These are phyloP conservation scores for Equus quagga DNA, from an alignment of 2,113 vertebrate species.

Conservation along the genomic window DNA sequence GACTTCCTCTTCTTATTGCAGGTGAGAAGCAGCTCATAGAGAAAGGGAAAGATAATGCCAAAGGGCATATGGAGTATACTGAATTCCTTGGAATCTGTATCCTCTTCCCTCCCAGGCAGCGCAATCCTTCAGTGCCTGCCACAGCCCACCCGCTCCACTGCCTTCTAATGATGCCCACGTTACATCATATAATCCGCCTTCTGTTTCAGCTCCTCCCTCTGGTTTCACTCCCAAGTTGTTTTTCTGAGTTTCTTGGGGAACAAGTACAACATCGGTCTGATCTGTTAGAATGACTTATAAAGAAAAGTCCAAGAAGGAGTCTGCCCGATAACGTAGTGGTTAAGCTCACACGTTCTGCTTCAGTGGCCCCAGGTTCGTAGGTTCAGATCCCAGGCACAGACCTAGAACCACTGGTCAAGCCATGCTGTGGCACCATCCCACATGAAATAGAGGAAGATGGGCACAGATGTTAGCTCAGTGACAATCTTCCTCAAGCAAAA, in stretches of 20 bases:
- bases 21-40: constrained; percentile 24
- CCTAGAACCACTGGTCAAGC: too few relatives aligned
- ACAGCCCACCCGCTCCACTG: background rate
- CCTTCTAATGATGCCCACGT: background rate
- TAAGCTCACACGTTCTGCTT: too few relatives aligned
- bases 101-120: background rate
- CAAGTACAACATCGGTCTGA: background rate
- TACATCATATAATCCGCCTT: background rate
- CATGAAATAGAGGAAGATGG: too few relatives aligned
- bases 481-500: too few relatives aligned
- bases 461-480: too few relatives aligned
- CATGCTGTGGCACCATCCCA: too few relatives aligned
- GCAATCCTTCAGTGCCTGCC: background rate
- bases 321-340: too few relatives aligned
- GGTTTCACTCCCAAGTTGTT: background rate
- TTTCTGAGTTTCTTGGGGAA: background rate
- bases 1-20: constrained; percentile 38
- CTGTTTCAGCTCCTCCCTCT: background rate
- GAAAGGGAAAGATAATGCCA: constrained; percentile 34
- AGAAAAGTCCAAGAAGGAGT: background rate
- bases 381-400: too few relatives aligned
- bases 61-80: background rate
- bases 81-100: constrained; percentile 47
- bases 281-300: background rate
- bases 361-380: too few relatives aligned